Conservation (phyloP, 1,140 invertebrate genomes). For the Caenorhabditis briggsae region DNA sequence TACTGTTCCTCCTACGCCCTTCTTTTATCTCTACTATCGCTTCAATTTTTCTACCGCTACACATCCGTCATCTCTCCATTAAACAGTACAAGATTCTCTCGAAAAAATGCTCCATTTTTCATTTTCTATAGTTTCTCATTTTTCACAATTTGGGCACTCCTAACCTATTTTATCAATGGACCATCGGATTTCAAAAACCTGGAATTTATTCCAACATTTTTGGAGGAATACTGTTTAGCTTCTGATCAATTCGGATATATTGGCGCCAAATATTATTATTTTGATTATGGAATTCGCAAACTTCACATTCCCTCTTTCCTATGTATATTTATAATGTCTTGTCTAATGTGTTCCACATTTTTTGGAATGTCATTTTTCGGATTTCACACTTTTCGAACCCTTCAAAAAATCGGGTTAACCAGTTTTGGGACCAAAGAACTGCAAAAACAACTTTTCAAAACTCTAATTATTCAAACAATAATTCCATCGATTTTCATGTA, state of each 20-base stretch:
- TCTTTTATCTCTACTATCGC: background rate
- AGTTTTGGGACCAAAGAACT: constrained; percentile 19
- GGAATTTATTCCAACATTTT: constrained; percentile 6
- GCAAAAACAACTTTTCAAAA: constrained; percentile 16
- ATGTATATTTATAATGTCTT: constrained; percentile 3
- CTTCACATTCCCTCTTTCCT: background rate
- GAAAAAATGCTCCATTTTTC: background rate
- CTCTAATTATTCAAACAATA: constrained; percentile 16
- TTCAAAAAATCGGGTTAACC: background rate
- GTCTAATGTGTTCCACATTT: background rate
- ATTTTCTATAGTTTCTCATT: background rate
- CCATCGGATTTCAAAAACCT: background rate
- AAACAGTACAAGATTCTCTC: background rate
- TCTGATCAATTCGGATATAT: background rate
- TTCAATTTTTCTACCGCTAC: constrained; percentile 43
- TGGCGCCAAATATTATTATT: constrained; percentile 42
- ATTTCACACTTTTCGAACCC: background rate
- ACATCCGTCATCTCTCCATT: constrained; percentile 27
- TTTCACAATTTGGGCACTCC: background rate
- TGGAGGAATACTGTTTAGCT: background rate
- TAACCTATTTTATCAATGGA: constrained; percentile 41
- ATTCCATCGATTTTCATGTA: constrained; percentile 37
- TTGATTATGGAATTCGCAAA: background rate
- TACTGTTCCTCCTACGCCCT: constrained; percentile 40
- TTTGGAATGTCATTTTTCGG: constrained; percentile 2